Percentiles rank a stretch among this genome's conserved stretches.
Conservation (phyloP, 2,113 vertebrate genomes). For the Cyprinus carpio region DNA sequence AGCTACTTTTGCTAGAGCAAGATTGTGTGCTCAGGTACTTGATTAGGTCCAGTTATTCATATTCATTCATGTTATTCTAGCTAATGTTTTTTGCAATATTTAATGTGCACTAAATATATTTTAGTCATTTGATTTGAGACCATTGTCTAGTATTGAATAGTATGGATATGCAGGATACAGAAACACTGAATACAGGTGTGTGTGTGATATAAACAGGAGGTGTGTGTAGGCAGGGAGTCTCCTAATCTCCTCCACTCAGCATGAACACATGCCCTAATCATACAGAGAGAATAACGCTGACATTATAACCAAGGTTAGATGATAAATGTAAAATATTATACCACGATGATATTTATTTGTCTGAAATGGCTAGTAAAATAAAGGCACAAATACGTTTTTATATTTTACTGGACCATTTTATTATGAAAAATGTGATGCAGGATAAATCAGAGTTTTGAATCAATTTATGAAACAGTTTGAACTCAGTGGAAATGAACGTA, state of each 20-base stretch:
- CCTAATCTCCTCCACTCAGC: slow-evolving; percentile 23
- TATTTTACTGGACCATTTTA: too few species aligned
- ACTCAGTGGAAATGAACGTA: too few species aligned
- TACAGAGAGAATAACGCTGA: slow-evolving; percentile 12
- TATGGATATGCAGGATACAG: neutral
- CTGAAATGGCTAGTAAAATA: neutral
- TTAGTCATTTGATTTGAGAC: too few species aligned
- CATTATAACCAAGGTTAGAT: neutral
- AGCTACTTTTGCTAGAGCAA: neutral
- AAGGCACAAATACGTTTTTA: too few species aligned
- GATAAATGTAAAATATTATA: neutral
- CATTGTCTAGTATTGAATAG: neutral
- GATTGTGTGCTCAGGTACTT: neutral
- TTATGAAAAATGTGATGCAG: too few species aligned
- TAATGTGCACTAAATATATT: neutral
- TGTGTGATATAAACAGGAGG: slow-evolving; percentile 37
- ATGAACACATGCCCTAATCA: slow-evolving; percentile 20
- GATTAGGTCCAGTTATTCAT: neutral
- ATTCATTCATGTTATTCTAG: too few species aligned
- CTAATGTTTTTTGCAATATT: neutral
- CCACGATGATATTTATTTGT: neutral
- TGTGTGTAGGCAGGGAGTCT: slow-evolving; percentile 34
- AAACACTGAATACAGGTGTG: slow-evolving; percentile 5
- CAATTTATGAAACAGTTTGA: too few species aligned
- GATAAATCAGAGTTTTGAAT: too few species aligned